Evolutionary conservation across 2,797 vertebrate species (phyloP).

Genomic region (Caiman crocodilus): DNA sequence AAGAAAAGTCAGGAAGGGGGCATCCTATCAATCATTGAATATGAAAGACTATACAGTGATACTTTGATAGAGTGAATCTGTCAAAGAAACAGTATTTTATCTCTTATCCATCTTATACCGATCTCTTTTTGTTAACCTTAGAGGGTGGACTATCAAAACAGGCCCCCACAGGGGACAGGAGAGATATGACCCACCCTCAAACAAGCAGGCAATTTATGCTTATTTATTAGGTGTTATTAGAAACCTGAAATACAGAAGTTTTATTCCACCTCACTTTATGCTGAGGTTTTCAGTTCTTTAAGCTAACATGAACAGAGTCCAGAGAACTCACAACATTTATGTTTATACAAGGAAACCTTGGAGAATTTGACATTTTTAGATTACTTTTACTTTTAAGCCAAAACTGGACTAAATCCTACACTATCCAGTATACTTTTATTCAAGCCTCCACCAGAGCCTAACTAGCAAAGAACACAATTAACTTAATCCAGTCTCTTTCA

Average conservation of each 20-base stretch:
- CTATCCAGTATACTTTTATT: background rate
- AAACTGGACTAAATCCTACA: background rate
- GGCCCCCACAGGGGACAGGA: background rate
- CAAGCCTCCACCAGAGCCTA: background rate
- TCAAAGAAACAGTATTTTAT: background rate
- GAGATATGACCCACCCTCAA: background rate
- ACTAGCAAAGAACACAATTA: background rate
- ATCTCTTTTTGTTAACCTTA: background rate
- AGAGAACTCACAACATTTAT: background rate
- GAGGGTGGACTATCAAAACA: background rate
- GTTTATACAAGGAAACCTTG: background rate
- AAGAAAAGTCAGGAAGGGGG: background rate
- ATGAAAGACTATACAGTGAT: background rate
- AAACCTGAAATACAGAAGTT: background rate
- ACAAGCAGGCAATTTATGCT: fast-evolving
- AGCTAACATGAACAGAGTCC: background rate
- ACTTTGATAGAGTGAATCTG: background rate
- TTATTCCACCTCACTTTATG: background rate
- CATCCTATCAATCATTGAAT: background rate
- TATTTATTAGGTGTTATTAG: background rate
- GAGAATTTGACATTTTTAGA: background rate
- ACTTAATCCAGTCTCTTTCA: background rate
- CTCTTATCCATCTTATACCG: background rate
- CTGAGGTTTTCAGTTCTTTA: background rate
- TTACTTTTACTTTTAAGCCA: background rate